These are phyloP conservation scores for Gasterosteus nipponicus DNA, from an alignment of 2,113 vertebrate species.

Conservation along the genomic window DNA sequence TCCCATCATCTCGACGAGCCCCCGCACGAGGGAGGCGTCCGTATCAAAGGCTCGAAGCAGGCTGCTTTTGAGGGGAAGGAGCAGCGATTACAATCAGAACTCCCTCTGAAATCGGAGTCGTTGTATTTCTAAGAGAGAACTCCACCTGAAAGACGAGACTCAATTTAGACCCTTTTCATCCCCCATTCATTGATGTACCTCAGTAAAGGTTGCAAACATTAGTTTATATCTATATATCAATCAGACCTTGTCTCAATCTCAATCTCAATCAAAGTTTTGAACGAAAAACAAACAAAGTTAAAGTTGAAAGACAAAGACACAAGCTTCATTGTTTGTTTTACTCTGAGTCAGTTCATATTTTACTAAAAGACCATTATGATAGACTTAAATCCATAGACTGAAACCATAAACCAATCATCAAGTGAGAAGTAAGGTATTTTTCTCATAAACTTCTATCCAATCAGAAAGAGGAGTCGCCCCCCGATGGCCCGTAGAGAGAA, in stretches of 20 bases:
- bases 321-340: not conserved
- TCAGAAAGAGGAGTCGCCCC: not conserved
- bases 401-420: not conserved
- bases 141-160: not conserved
- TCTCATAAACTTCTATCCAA: not conserved
- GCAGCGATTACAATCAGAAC: not conserved
- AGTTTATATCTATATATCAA: too few relatives aligned
- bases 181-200: too few relatives aligned
- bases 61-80: not conserved
- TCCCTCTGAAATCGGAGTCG: not conserved
- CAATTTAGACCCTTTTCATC: not conserved
- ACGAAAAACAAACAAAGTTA: not conserved
- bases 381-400: not conserved
- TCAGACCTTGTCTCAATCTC: too few relatives aligned
- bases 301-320: not conserved
- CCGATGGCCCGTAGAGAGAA: not conserved
- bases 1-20: not conserved
- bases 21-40: not conserved
- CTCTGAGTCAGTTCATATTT: not conserved
- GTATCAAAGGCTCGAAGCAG: not conserved
- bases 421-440: not conserved
- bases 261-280: too few relatives aligned
- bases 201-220: too few relatives aligned
- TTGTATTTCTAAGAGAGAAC: not conserved
- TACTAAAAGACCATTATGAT: not conserved